These are phyloP conservation scores for Malacoctenus gilli DNA, from an alignment of 2,797 vertebrate species.

Conservation along the genomic window DNA sequence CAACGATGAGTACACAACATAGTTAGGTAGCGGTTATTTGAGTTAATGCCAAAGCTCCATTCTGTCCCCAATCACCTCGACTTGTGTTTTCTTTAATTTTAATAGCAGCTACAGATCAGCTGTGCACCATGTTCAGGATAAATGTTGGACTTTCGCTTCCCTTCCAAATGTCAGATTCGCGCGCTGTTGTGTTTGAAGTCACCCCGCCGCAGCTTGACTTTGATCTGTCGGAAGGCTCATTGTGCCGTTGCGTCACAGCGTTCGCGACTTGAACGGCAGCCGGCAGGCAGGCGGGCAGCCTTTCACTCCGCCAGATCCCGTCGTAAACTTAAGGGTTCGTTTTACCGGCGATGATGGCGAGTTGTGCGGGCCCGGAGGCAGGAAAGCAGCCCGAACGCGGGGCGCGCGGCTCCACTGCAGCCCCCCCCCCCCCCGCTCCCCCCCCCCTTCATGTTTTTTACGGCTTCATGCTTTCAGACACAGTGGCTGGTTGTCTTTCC, in stretches of 20 bases:
- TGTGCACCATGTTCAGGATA: background rate
- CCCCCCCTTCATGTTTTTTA: background rate
- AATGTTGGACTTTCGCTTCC: background rate
- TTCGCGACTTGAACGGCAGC: background rate
- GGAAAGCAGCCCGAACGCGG: background rate
- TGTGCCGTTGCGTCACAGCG: background rate
- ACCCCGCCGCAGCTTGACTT: background rate
- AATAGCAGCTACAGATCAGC: conserved; percentile 3
- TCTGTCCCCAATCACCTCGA: too few relatives aligned
- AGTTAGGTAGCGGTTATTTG: too few relatives aligned
- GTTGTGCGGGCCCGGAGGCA: background rate
- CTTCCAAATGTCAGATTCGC: too few relatives aligned
- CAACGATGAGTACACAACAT: too few relatives aligned
- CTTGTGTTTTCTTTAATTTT: too few relatives aligned
- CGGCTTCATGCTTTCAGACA: conserved; percentile 1
- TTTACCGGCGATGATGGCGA: background rate
- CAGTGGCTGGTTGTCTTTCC: background rate
- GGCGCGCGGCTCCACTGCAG: background rate
- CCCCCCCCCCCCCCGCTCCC: too few relatives aligned
- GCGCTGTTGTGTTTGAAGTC: too few relatives aligned
- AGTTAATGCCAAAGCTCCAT: too few relatives aligned
- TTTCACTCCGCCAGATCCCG: background rate
- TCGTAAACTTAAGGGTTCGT: conserved; percentile 1
- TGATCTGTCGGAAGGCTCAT: background rate
- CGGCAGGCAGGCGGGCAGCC: background rate